Base-by-base conservation (phyloP, 2,888 invertebrate genomes). In the Quadroppia sp. region DNA sequence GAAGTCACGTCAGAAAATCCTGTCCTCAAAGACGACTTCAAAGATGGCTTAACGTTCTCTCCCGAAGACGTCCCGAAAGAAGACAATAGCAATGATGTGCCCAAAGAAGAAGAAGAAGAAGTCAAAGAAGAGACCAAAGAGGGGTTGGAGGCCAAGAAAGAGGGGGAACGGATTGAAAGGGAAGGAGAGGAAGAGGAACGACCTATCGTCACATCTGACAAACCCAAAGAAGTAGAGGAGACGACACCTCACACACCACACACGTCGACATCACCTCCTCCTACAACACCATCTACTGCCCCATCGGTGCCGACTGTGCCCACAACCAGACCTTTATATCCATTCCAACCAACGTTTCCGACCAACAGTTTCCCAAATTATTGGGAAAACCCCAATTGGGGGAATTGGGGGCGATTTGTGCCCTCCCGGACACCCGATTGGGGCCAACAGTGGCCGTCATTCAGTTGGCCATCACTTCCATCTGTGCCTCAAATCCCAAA, bases 351-450 rank as follows among this genome's bases (percentile, higher is more conserved):
- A 13, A 36, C 36, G 7, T 36, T 11, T 23, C 67, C 67, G 36
- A 40, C 32, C 36, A 67, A 25, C 23, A n/a, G 4, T 67, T 67
- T 20, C 13, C 67, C 67, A 2, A 67, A 67, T 15, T 67, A 67
- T 13, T 67, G 67, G 67, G n/a, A 67, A 40, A 67, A 36, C 13
- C 67, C 67, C 17, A 42, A 42, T 67, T 67, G 67, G 67, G 67
- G 67, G 2, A 67, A 36, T 67, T 67, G 67, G 67, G 67, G 67
- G 1, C 67, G 67, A 40, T 42, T 40, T 32, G 40, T 67, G 23
- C 67, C 67, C 13, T 17, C 32, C 3, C 13, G 36, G 9, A 64
- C 64, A 1, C 0, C 32, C 36, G 36, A n/a, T 64, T 64, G 64
- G 59, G 1, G 4, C 1, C 61, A 32, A 32, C 61, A 61, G 61